Percentiles rank a stretch among this genome's conserved stretches.
phyloP scores from a whole-genome alignment of 2,888 invertebrate species.

The Zelleria hepariella region DNA sequence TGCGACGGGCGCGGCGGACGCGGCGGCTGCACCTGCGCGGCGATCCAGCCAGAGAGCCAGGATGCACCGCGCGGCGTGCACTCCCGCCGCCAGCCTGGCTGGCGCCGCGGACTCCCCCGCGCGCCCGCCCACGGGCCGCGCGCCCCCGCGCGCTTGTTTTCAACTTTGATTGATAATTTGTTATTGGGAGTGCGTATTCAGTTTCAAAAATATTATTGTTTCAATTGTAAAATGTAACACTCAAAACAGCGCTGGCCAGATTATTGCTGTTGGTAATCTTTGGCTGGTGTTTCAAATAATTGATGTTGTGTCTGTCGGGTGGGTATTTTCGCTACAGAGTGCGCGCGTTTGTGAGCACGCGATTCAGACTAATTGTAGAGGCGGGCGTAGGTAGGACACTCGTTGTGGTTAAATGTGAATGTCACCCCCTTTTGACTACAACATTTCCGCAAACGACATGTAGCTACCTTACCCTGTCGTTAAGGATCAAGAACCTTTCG shows the following conservation, averaged over 20 bases:
- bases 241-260: background rate
- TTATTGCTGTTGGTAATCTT: background rate
- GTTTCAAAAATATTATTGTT: slow-evolving; percentile 35
- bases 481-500: too few species aligned
- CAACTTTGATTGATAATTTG: slow-evolving; percentile 71
- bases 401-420: too few species aligned
- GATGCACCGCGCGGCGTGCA: slow-evolving; percentile 47
- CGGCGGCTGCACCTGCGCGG: slow-evolving; percentile 17
- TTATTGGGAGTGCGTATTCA: slow-evolving; percentile 58
- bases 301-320: background rate
- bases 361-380: too few species aligned
- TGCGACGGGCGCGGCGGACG: slow-evolving; percentile 19
- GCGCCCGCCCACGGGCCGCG: slow-evolving; percentile 21
- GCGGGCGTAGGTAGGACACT: too few species aligned
- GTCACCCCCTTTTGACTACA: too few species aligned
- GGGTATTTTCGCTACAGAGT: background rate
- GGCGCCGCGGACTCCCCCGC: slow-evolving; percentile 36
- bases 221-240: background rate
- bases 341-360: background rate
- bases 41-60: slow-evolving; percentile 48
- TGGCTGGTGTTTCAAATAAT: background rate
- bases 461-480: too few species aligned
- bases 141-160: slow-evolving; percentile 61
- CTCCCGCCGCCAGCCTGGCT: slow-evolving; percentile 52
- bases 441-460: too few species aligned